Evolutionary conservation across 2,113 vertebrate species (phyloP), one percentile per base, ranked within the genome.

Genomic region (Rhizomys pruinosus): DNA sequence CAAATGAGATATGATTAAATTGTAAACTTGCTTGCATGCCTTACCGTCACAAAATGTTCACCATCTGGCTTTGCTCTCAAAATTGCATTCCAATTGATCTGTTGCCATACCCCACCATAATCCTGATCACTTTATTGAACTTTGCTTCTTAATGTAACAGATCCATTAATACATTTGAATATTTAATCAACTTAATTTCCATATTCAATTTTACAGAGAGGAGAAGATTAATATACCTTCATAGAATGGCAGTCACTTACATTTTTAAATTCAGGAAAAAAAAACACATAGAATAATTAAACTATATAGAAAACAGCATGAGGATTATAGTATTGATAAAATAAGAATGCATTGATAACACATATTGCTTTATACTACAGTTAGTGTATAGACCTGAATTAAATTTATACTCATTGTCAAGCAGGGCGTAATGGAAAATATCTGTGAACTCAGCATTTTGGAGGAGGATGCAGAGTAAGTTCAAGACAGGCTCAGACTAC

Each of bases 181-280:
- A 91, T 74, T 76, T 92, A 90, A 84, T 29, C 73, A 69, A 76
- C 1, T 64, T 93, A 71, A 82, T 86, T 90, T 92, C 13, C 19
- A 61, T 76, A 39, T 76, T 0, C 27, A 6, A 66, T 68, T 32
- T 73, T 76, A 61, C 3, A 94, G 12, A 78, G 4, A 68, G 8
- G 85, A 85, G 7, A 63, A 61, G 1, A 10, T 47, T 3, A n/a
- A 76, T 37, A 0, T 3, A 55, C 37, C 68, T 95, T 42, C 23
- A 39, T 71, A 2, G 7, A 73, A 7, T 66, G 27, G 15, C 9
- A 72, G n/a, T 29, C 9, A 76, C 81, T 73, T 9, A 37, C 27
- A 20, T 25, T 39, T 76, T 78, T 74, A 25, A 11, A 37, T 59
- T 55, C 20, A 89, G 6, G n/a, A n/a, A n/a, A n/a, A n/a, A n/a